Evolutionary conservation across 2,888 invertebrate genomes (phyloP), one percentile per base, ranked within the genome.

Genomic region (Poecilobothrus nobilitatus): DNA sequence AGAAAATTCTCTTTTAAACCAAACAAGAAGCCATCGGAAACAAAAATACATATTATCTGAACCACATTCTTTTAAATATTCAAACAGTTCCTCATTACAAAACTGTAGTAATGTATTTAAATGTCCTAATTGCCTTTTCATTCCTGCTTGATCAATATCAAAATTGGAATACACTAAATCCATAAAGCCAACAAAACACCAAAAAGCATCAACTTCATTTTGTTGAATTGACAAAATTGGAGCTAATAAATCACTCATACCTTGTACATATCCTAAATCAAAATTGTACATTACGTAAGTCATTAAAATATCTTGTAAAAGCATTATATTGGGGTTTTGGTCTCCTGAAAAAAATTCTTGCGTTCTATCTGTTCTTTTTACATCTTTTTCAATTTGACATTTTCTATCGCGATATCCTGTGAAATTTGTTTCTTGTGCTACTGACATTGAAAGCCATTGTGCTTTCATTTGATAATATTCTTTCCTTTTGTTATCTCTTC

Each of bases 231-330:
- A 88, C 68, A 98, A 83, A 75, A 99, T 89, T 0, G 98, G 98
- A 8, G 97, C 94, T 68, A 99, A 82, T 67, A 98, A 85, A 82
- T 99, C 99, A 76, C 95, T 96, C 99, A 99, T 99, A 27, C 99
- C 99, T 81, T 94, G 94, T 2, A 94, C 94, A 76, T 94, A 95
- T 18, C 95, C 98, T 75, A 99, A 84, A 83, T 99, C 97, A 80
- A 98, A 98, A 84, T 98, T 96, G 79, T 95, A 97, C 97, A 98
- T 97, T 62, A 95, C 91, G 78, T 98, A 99, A 0, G 98, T 98
- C 94, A 98, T 94, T 4, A 99, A 85, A 73, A 99, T 94, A 77
- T 97, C 95, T 74, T 92, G 89, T 4, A 99, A 82, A 18, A 91
- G 86, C 69, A 87, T 84, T 68, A 98, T 82, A 81, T 98, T 96